Conservation (phyloP, 2,797 vertebrate species). For the Triplophysa yarkandensis region DNA sequence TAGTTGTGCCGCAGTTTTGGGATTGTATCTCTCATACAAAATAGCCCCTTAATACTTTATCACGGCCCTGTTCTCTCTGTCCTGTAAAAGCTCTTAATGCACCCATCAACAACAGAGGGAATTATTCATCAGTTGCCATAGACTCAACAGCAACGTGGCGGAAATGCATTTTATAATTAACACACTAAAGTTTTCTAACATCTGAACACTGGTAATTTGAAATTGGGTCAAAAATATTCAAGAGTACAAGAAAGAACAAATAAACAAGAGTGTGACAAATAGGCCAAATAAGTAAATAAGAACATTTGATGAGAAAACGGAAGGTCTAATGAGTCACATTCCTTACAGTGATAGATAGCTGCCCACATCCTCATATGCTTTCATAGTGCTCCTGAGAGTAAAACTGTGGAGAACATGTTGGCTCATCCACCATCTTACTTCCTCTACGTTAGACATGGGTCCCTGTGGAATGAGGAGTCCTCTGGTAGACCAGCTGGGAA, state of each 20-base stretch:
- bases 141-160: constrained; percentile 45
- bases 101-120: constrained; percentile 50
- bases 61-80: constrained; percentile 11
- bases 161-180: constrained; percentile 56
- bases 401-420: constrained; percentile 25
- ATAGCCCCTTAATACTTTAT: constrained; percentile 26
- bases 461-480: constrained; percentile 32
- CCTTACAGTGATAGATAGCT: background rate
- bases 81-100: constrained; percentile 32
- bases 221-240: constrained; percentile 58
- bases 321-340: constrained; percentile 19
- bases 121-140: constrained; percentile 51
- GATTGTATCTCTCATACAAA: constrained; percentile 19
- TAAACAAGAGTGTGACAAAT: constrained; percentile 57
- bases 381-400: constrained; percentile 23
- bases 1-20: constrained; percentile 25
- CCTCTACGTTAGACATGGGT: constrained; percentile 31
- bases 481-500: constrained; percentile 37
- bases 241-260: constrained; percentile 55
- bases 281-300: constrained; percentile 50
- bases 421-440: constrained; percentile 32
- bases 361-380: constrained; percentile 24
- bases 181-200: constrained; percentile 55
- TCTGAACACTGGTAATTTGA: constrained; percentile 56
- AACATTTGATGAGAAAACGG: constrained; percentile 46